Evolutionary conservation across 2,797 vertebrate genomes (phyloP).

Genomic region (Sebastes iracundus): DNA sequence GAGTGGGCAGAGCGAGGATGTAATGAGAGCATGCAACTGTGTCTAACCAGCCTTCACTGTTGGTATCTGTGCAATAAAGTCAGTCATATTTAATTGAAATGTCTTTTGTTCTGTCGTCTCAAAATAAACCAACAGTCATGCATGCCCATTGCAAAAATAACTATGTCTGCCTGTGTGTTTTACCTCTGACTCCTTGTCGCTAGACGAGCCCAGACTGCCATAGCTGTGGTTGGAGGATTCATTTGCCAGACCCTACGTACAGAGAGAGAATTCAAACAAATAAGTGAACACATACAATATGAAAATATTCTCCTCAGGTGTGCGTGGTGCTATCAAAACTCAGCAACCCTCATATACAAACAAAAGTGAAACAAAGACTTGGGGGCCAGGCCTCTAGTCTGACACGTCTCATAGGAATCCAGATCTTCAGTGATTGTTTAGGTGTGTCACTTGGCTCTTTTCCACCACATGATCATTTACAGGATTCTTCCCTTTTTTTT

Average conservation of each 20-base stretch:
- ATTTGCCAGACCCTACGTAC: constrained; percentile 91
- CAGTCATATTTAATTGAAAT: not conserved
- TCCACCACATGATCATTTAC: constrained; percentile 24
- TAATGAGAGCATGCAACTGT: not conserved
- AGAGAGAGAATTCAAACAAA: constrained; percentile 27
- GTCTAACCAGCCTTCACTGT: not conserved
- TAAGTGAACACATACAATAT: not conserved
- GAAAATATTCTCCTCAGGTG: constrained; percentile 9
- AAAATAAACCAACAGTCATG: not conserved
- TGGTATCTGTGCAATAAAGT: not conserved
- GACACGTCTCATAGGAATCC: constrained; percentile 38
- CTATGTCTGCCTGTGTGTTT: not conserved
- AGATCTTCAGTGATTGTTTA: constrained; percentile 26
- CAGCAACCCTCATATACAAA: constrained; percentile 14
- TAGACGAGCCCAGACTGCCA: constrained; percentile 97
- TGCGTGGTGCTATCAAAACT: not conserved
- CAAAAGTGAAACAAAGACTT: constrained; percentile 16
- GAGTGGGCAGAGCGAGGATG: constrained; percentile 40
- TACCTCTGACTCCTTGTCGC: constrained; percentile 99
- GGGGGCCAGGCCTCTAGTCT: not conserved
- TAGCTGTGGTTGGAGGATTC: constrained; percentile 99
- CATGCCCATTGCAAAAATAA: not conserved
- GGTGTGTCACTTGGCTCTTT: constrained; percentile 56
- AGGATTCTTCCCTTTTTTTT: not conserved
- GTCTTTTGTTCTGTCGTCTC: not conserved